Evolutionary conservation across 2,888 invertebrate genomes (phyloP), one percentile per base, ranked within the genome.

Genomic region (Acronicta alni): DNA sequence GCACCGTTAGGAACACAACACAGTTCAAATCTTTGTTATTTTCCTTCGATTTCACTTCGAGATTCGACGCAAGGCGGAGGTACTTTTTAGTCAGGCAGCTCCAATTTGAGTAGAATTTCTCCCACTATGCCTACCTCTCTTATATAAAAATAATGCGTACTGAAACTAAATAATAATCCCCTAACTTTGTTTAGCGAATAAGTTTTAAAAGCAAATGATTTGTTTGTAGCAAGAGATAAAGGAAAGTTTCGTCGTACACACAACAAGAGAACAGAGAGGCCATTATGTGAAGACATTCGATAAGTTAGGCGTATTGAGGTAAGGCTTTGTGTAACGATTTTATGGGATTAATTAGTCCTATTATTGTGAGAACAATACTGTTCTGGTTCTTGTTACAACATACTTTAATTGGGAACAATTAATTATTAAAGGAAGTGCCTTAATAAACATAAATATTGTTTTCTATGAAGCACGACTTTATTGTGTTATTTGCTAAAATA

Each of bases 181-280:
- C 46, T 47, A 57, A 65, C 41, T 65, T 58, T 52, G 15, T 17
- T 41, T 62, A 48, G 42, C 37, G 23, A 38, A 57, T 35, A 70
- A 67, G 54, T 61, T 74, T 57, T 43, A 61, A 67, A 72, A 56
- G 44, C 45, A 52, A 53, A 60, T 72, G 42, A 81, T 80, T 85
- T 84, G 71, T 89, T 75, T 89, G 46, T 66, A 93, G 92, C 88
- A 89, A 90, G 94, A 93, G 84, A 85, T 93, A 83, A 92, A 91
- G 70, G 93, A 94, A 83, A 93, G 94, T 85, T 90, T 92, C 66
- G 92, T 92, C 26, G 57, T 91, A 32, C 64, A 91, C 46, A 81
- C 62, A 35, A 81, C 82, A 35, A 80, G 77, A 23, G 80, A 84
- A 53, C 80, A 88, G 66, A 80, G 78, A 54, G 54, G 48, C 16